phyloP scores from a whole-genome alignment of 1,140 invertebrate genomes.

The Helicorthomorpha holstii region DNA sequence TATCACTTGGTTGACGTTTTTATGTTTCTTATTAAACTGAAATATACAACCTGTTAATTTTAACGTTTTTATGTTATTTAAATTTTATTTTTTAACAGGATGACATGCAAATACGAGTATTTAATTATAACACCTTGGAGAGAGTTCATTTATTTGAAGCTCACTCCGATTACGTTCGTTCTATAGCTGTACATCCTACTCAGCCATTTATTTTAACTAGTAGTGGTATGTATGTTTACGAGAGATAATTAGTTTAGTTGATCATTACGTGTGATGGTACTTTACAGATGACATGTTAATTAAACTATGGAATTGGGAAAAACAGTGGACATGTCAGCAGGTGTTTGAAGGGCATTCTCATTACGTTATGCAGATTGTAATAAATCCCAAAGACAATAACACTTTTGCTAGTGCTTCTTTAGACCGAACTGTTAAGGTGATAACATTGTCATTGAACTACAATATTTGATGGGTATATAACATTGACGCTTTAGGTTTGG shows the following conservation, averaged over 20 bases:
- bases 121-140: conserved; percentile 98
- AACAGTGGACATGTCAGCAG: conserved; percentile 90
- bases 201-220: conserved; percentile 93
- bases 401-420: conserved; percentile 98
- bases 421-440: conserved; percentile 88
- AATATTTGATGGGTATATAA: neutral
- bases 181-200: conserved; percentile 91
- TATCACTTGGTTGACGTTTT: no score
- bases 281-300: conserved; percentile 92
- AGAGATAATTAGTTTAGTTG: neutral
- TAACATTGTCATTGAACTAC: neutral
- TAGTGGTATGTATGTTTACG: conserved; percentile 49
- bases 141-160: conserved; percentile 91
- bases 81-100: conserved; percentile 21
- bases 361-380: conserved; percentile 99
- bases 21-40: neutral
- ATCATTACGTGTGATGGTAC: neutral
- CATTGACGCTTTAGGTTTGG: conserved; percentile 50
- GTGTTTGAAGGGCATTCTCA: conserved; percentile 97
- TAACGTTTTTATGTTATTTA: no score
- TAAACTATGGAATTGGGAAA: conserved; percentile 99
- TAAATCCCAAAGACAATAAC: conserved; percentile 99
- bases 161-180: conserved; percentile 94
- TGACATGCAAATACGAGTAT: conserved; percentile 64
- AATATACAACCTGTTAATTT: neutral